phyloP scores from a whole-genome alignment of 2,797 vertebrate species.

The Danionella dracula region DNA sequence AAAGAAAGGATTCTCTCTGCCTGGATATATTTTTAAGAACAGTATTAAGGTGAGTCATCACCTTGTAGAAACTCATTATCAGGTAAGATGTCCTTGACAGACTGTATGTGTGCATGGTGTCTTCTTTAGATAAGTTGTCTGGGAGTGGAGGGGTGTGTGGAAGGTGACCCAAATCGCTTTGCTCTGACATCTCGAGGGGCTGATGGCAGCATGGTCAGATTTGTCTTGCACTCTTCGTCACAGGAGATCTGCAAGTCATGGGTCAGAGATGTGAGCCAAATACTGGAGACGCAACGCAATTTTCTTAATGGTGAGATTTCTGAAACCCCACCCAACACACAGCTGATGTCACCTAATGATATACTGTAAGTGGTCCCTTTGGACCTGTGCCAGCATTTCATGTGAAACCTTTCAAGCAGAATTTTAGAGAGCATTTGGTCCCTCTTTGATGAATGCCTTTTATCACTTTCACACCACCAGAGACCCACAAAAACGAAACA shows the following conservation, averaged over 20 bases:
- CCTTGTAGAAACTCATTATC: neutral
- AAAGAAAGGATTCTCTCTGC: conserved; percentile 81
- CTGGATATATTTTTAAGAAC: conserved; percentile 86
- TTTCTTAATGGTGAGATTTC: conserved; percentile 81
- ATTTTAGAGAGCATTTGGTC: too few species aligned
- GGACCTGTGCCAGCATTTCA: too few species aligned
- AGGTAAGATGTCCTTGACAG: neutral
- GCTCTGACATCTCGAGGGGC: conserved; percentile 82
- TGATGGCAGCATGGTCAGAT: conserved; percentile 75
- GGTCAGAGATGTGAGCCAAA: conserved; percentile 81
- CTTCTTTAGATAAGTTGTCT: conserved; percentile 82
- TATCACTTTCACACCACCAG: too few species aligned
- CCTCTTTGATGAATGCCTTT: too few species aligned
- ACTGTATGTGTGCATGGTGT: neutral
- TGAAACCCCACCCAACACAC: neutral
- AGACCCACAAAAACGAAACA: too few species aligned
- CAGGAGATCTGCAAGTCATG: conserved; percentile 76
- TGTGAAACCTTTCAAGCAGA: too few species aligned
- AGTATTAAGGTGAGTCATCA: conserved; percentile 79
- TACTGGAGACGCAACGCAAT: conserved; percentile 86
- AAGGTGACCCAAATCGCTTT: conserved; percentile 77
- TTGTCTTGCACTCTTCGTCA: conserved; percentile 72
- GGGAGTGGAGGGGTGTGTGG: conserved; percentile 77
- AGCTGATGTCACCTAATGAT: neutral
- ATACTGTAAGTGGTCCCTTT: too few species aligned